These are phyloP conservation scores for Spheniscus humboldti DNA, from an alignment of 2,797 vertebrate species.

Conservation along the genomic window DNA sequence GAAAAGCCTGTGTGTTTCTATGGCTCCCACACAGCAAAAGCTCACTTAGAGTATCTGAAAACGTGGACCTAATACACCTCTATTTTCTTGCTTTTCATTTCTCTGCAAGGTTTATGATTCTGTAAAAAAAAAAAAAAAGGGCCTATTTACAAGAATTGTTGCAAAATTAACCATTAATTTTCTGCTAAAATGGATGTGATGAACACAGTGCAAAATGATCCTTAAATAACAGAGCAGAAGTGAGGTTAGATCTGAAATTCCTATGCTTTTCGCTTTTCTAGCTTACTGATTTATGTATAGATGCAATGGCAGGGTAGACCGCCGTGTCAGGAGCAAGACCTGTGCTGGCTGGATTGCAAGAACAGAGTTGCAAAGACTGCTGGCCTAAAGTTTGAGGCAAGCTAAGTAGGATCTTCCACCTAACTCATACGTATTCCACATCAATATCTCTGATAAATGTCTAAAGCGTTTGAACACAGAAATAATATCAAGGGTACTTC, in stretches of 20 bases:
- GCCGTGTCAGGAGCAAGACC: not conserved
- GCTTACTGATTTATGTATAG: not conserved
- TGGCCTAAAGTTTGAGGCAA: not conserved
- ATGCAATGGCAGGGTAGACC: not conserved
- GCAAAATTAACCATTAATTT: not conserved
- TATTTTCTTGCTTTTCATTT: slow-evolving; percentile 43
- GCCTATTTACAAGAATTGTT: not conserved
- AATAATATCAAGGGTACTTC: not conserved
- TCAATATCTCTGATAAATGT: not conserved
- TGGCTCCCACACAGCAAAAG: slow-evolving; percentile 43
- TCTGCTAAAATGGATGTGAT: not conserved
- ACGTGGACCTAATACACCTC: not conserved
- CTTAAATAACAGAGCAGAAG: not conserved
- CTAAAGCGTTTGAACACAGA: not conserved
- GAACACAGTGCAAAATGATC: not conserved
- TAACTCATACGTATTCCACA: not conserved
- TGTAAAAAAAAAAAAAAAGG: not conserved
- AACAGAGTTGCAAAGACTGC: not conserved
- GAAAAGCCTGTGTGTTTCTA: slow-evolving; percentile 46
- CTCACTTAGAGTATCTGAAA: slow-evolving; percentile 6
- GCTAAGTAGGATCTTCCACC: not conserved
- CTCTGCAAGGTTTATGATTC: not conserved
- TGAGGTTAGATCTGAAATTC: not conserved
- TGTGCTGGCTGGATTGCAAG: not conserved
- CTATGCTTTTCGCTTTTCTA: not conserved